phyloP scores from a whole-genome alignment of 2,888 invertebrate genomes.

The Nomada ruficornis region DNA sequence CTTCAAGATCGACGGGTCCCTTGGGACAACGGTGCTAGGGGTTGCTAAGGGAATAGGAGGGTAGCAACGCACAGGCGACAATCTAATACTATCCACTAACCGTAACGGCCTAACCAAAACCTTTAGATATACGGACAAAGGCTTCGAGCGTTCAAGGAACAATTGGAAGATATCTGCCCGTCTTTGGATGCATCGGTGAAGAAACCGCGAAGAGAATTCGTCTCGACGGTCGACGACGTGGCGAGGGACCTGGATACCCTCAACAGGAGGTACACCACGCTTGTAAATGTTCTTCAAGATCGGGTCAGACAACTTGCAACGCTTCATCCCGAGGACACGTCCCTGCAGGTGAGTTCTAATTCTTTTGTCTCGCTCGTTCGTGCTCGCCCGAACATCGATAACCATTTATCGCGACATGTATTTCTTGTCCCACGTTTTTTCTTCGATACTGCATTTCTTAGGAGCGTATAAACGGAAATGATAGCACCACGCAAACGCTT shows the following conservation, averaged over 20 bases:
- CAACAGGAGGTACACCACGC: slow-evolving; percentile 91
- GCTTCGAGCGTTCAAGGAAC: slow-evolving; percentile 93
- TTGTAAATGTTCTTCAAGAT: slow-evolving; percentile 89
- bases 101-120: slow-evolving; percentile 87
- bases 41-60: slow-evolving; percentile 68
- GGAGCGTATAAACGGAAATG: neutral
- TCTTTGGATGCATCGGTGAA: slow-evolving; percentile 88
- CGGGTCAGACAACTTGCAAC: slow-evolving; percentile 89
- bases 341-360: slow-evolving; percentile 88
- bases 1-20: slow-evolving; percentile 13
- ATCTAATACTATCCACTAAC: slow-evolving; percentile 83
- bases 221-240: slow-evolving; percentile 90
- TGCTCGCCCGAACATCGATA: neutral
- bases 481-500: neutral
- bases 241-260: slow-evolving; percentile 92
- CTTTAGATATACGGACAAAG: slow-evolving; percentile 94
- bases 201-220: slow-evolving; percentile 80
- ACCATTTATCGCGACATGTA: neutral
- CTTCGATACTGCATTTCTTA: neutral
- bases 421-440: neutral
- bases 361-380: neutral
- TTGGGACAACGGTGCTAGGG: slow-evolving; percentile 23
- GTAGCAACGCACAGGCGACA: slow-evolving; percentile 68
- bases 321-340: slow-evolving; percentile 90
- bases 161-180: slow-evolving; percentile 93